Evolutionary conservation across 1,140 invertebrate genomes (phyloP), one percentile per base, ranked within the genome.

Genomic region (Drosophila miranda): DNA sequence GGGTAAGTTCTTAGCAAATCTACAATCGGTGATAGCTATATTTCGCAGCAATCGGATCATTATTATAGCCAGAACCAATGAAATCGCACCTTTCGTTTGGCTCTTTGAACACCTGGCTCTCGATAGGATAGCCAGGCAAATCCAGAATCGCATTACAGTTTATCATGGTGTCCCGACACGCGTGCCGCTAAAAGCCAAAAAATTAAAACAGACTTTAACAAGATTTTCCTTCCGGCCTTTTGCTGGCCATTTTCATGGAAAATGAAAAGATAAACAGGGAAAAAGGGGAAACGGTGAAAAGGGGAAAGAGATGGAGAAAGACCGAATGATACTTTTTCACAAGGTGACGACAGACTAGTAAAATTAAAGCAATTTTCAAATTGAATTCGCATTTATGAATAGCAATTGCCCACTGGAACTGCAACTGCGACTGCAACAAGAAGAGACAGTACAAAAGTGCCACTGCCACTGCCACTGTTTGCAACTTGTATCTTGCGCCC

Each of bases 321-420:
- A 23, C 21, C 21, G 28, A 30, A 30, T 3, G 28, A 38, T 13
- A 38, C 34, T 38, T 13, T 38, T 0, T 9, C 34, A 38, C 9
- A 38, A 71, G 69, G 78, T 82, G 81, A 77, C 70, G 82, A 86
- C 75, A 81, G 49, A 46, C 55, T 46, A 53, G 46, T 64, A 52
- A 70, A 87, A 82, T 87, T 87, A 68, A 82, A 64, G 71, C 82
- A 87, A 87, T 87, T 87, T 78, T 87, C 78, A 75, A 87, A 87
- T 87, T 87, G 66, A 87, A 87, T 75, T 87, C 72, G 81, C 83
- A 87, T 87, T 87, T 87, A 87, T 87, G 82, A 87, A 87, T 87
- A 87, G 82, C 82, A 87, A 87, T 86, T 78, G 81, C 55, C 42
- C 57, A 66, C 41, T 38, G 67, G 41, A 61, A 58, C 50, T 48